Base-by-base conservation (phyloP, 2,888 invertebrate genomes). In the Caenorhabditis zanzibari region DNA sequence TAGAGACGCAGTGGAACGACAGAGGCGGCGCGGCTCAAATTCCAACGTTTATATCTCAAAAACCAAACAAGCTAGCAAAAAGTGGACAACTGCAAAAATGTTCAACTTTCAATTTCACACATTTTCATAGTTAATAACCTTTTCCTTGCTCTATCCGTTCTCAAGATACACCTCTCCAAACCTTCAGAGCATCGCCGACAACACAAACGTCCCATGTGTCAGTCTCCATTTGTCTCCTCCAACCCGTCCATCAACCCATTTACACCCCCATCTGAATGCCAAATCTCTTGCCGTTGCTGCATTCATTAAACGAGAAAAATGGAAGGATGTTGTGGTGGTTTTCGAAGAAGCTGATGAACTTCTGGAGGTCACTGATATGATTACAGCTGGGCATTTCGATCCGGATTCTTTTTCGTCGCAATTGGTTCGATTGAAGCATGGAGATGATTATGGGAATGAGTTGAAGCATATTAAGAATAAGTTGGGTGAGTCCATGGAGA, bases 391-490 rank as follows among this genome's bases (percentile, higher is more conserved):
- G 19, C 84, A 84, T 47, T 84, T 84, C 26, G 74, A 74, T 49
- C 84, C 84, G 5, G 64, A 77, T 41, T 58, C 81, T 1, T 84
- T 76, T 69, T 81, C 81, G 1, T 74, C 84, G 14, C 80, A 81
- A 56, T 28, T 84, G 56, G 81, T 84, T n/a, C 14, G 84, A 12
- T 32, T 84, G 41, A 81, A 84, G 47, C 59, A 81, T 56, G 76
- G 63, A 1, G 76, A 81, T 56, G 84, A 84, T 28, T 84, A 69
- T 66, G 81, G 84, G 6, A 71, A 73, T 44, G 84, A 81, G 73
- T 66, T 84, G 73, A 84, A 84, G 52, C 84, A 84, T 61, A 84
- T 84, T 28, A 80, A 81, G 38, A 84, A 81, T 58, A 84, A 80
- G 58, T 49, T 84, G 19, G 83, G 82, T 82, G 24, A 44, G 54